A percentile compares a stretch with the other conserved stretches of the same genome.
phyloP scores from a whole-genome alignment of 2,113 vertebrate species.

The Dascyllus trimaculatus region DNA sequence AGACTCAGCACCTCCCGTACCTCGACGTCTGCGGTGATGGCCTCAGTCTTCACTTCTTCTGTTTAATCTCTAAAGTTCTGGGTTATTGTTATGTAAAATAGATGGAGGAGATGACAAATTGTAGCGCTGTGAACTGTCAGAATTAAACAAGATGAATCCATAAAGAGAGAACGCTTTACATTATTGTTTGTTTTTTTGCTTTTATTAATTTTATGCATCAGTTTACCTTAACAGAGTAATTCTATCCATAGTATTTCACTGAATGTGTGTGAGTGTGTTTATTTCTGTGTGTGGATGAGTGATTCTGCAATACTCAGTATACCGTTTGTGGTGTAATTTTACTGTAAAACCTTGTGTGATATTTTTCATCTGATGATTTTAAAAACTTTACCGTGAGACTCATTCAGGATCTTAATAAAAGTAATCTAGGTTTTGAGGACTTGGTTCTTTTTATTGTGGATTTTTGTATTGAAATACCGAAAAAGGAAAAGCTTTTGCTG shows the following conservation, averaged over 20 bases:
- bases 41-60: not conserved
- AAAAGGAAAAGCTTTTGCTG: not conserved
- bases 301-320: not conserved
- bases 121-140: constrained; percentile 6
- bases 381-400: not conserved
- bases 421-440: not conserved
- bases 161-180: not conserved
- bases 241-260: not conserved
- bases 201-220: not conserved
- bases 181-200: not conserved
- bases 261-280: not conserved
- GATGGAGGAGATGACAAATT: not conserved
- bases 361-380: not conserved
- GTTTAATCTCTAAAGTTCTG: not conserved
- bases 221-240: not conserved
- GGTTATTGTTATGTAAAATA: not conserved
- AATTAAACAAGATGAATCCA: constrained; percentile 13
- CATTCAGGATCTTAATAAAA: constrained; percentile 2
- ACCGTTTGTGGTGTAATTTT: not conserved
- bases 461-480: no score
- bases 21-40: constrained; percentile 74
- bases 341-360: not conserved
- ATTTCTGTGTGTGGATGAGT: not conserved
- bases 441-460: not conserved
- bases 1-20: constrained; percentile 58